Percentiles rank a stretch among this genome's conserved stretches.
Conservation (phyloP, 2,113 vertebrate genomes). For the Cacatua alba region DNA sequence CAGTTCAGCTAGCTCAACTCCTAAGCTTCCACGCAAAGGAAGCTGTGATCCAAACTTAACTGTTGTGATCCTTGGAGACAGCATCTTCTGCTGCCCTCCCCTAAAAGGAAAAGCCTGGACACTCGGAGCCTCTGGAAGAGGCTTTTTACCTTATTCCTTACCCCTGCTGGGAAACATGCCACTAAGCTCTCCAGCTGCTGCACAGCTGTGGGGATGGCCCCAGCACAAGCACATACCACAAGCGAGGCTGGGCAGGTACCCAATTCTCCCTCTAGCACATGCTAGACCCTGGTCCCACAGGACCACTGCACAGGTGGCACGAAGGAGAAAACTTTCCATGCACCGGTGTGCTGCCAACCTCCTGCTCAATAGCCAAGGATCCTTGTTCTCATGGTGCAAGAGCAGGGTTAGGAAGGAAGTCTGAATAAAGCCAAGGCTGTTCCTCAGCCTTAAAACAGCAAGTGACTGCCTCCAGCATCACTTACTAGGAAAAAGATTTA, state of each 20-base stretch:
- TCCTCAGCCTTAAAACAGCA: neutral
- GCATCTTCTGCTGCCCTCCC: neutral
- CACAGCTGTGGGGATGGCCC: neutral
- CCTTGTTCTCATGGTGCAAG: neutral
- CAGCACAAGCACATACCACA: neutral
- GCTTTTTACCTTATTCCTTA: neutral
- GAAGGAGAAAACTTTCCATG: neutral
- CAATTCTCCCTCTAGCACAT: neutral
- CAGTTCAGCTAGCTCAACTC: neutral
- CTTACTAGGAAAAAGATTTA: slow-evolving; percentile 58
- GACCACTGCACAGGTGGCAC: neutral
- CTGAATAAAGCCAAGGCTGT: neutral
- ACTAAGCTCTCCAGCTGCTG: neutral
- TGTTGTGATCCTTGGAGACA: neutral
- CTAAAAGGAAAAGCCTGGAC: neutral
- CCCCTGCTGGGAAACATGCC: neutral
- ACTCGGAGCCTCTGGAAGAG: neutral
- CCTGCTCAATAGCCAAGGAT: neutral
- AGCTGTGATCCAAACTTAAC: neutral
- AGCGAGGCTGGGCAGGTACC: neutral
- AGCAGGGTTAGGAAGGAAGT: neutral
- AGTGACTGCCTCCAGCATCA: neutral
- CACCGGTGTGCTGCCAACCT: neutral
- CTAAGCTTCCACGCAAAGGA: neutral
- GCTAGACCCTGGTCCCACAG: neutral